Evolutionary conservation across 2,113 vertebrate genomes (phyloP), one percentile per base, ranked within the genome.

Genomic region (Forbesichthys agassizii): DNA sequence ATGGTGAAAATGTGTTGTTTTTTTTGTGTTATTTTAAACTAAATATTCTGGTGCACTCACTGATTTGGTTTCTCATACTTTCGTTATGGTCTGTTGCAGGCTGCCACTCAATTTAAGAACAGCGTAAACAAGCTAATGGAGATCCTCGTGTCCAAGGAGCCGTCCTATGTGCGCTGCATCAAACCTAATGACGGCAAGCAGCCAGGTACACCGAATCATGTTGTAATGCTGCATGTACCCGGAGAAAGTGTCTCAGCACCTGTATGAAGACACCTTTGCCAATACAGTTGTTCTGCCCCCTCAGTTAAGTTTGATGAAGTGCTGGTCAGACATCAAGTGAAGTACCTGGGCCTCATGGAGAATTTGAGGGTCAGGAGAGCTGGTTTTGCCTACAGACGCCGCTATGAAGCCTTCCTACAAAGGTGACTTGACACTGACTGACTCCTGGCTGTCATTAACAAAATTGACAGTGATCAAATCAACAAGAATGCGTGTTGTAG

Each of bases 291-390:
- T 56, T 71, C 11, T 79, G 12, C 66, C 13, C 51, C 20, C 64
- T 20, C 83, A 99, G 98, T 93, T 62, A 93, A 91, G 2, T 99
- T 99, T 84, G 96, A 98, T 71, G 96, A 99, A 69, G 95, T 97
- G 61, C 88, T 99, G 64, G 95, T 99, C 81, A 88, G 96, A 66
- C 98, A 99, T 82, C 98, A 99, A 82, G 97, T 99, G 84, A 99
- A 99, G 48, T 99, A 98, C 84, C 87, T 99, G 68, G 96, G 98
- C n/a, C 86, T 99, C 75, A 96, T 99, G 96, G 97, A 99, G 84
- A 99, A 97, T 87, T 91, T 99, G 52, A 81, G 97, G 0, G 96
- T 99, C 69, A 93, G 98, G 75, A 93, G 97, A 82, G 96, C 97
- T 3, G 98, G 98, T 11, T 99, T 99, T 74, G 98, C 98, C 0